Evolutionary conservation across 1,140 invertebrate genomes (phyloP).

Genomic region (Stenopsyche tienmushanensis): DNA sequence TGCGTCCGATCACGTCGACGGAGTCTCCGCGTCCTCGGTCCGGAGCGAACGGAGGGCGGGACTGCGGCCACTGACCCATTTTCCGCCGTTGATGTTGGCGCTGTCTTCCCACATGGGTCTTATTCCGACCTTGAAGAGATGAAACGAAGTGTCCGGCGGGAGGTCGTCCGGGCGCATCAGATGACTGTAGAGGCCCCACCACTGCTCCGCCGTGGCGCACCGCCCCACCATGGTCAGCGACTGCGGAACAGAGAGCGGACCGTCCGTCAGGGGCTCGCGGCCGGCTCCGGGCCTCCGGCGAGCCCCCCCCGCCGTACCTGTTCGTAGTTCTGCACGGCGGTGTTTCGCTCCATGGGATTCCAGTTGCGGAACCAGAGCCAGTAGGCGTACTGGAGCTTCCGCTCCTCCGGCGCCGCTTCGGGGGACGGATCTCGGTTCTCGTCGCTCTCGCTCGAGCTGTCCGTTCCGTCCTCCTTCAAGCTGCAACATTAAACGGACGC

Average conservation of each 20-base stretch:
- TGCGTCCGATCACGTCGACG: background rate
- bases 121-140: slow-evolving; percentile 97
- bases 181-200: slow-evolving; percentile 94
- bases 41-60: too few species aligned
- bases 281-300: too few species aligned
- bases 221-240: slow-evolving; percentile 80
- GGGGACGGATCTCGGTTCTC: background rate
- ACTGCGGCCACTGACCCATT: slow-evolving; percentile 72
- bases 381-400: slow-evolving; percentile 86
- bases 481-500: slow-evolving; percentile 12
- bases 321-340: slow-evolving; percentile 50
- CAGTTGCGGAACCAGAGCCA: slow-evolving; percentile 84
- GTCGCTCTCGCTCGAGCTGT: background rate
- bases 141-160: slow-evolving; percentile 89
- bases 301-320: too few species aligned
- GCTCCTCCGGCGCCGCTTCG: slow-evolving; percentile 58
- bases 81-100: slow-evolving; percentile 92
- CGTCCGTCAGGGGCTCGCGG: too few species aligned
- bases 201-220: slow-evolving; percentile 92
- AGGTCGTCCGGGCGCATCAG: slow-evolving; percentile 85
- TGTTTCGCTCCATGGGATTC: slow-evolving; percentile 56
- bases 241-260: slow-evolving; percentile 48
- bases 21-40: too few species aligned
- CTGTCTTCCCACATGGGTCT: slow-evolving; percentile 99
- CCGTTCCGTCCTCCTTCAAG: slow-evolving; percentile 10